A percentile compares a stretch with the other conserved stretches of the same genome.
These are phyloP conservation scores for Etheostoma spectabile DNA, from an alignment of 2,113 vertebrate species.

Conservation along the genomic window DNA sequence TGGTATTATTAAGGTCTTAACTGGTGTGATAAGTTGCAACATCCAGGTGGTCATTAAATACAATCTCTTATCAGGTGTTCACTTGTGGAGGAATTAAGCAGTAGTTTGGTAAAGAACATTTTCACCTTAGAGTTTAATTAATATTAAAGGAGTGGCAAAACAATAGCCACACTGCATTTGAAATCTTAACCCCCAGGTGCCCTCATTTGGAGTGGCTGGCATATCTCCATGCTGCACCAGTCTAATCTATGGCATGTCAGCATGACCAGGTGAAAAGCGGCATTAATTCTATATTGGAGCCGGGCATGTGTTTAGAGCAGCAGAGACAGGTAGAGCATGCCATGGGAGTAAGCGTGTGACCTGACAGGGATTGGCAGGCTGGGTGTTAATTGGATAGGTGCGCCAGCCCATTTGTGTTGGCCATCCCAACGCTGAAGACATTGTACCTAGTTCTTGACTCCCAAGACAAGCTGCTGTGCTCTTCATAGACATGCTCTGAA, in stretches of 20 bases:
- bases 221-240: constrained; percentile 93
- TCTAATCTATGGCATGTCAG: constrained; percentile 93
- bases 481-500: constrained; percentile 71
- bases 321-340: constrained; percentile 89
- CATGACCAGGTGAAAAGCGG: constrained; percentile 88
- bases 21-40: constrained; percentile 80
- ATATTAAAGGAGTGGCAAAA: constrained; percentile 93
- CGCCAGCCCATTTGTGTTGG: constrained; percentile 89
- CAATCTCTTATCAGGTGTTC: constrained; percentile 85
- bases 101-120: constrained; percentile 80
- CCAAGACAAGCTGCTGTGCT: constrained; percentile 73
- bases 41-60: constrained; percentile 82
- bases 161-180: constrained; percentile 91
- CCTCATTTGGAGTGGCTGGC: constrained; percentile 96
- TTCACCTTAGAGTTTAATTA: constrained; percentile 95
- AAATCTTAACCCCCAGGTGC: constrained; percentile 93
- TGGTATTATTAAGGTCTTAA: constrained; percentile 83
- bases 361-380: constrained; percentile 91
- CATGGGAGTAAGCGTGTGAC: constrained; percentile 89
- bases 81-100: constrained; percentile 80
- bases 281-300: constrained; percentile 95
- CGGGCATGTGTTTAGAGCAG: constrained; percentile 88
- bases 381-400: constrained; percentile 98
- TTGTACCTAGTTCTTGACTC: constrained; percentile 79
- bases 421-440: constrained; percentile 89